phyloP scores from a whole-genome alignment of 2,113 vertebrate species.

The Chionomys nivalis region DNA sequence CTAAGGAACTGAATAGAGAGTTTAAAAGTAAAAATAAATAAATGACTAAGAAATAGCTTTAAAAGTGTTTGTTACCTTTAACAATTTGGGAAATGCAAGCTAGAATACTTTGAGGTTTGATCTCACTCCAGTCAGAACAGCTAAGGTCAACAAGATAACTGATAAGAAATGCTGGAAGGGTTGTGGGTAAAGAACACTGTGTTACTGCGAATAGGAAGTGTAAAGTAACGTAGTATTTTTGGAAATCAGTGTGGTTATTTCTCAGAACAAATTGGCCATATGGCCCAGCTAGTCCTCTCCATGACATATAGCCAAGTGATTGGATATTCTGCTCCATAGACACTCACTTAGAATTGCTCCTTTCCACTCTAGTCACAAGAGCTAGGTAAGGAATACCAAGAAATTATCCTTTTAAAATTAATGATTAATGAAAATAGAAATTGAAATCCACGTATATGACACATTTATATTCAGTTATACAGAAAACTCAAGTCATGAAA shows the following conservation, averaged over 20 bases:
- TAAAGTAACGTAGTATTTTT: background rate
- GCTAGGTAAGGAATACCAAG: too few relatives aligned
- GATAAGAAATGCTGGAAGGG: background rate
- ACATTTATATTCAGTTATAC: background rate
- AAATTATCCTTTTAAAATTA: background rate
- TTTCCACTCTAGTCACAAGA: background rate
- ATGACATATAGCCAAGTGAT: background rate
- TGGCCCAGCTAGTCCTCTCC: background rate
- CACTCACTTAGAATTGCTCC: background rate
- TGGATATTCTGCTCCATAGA: background rate
- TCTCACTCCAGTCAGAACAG: background rate
- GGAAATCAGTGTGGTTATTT: background rate
- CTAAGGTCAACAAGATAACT: background rate
- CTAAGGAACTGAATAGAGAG: background rate
- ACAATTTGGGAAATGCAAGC: background rate
- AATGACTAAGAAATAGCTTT: background rate
- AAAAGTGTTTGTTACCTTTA: background rate
- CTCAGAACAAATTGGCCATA: background rate
- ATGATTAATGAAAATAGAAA: background rate
- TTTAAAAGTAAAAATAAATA: background rate
- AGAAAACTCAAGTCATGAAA: background rate
- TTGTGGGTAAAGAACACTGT: background rate
- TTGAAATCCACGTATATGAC: background rate
- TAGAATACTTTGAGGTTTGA: background rate
- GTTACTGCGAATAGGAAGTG: background rate